phyloP scores from a whole-genome alignment of 2,113 vertebrate genomes.

The Crotophaga sulcirostris region DNA sequence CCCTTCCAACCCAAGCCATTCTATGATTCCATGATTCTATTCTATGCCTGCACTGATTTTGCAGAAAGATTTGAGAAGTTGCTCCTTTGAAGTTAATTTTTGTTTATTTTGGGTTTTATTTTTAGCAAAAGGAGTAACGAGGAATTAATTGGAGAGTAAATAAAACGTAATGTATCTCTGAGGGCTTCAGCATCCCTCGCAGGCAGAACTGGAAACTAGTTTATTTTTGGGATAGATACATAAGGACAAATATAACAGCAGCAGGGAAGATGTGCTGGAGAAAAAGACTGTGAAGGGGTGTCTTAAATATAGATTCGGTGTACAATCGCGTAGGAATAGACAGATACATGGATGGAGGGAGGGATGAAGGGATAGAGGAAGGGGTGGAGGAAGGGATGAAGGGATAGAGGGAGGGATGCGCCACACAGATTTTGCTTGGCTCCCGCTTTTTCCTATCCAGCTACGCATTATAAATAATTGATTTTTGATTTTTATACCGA shows the following conservation, averaged over 20 bases:
- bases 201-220: neutral
- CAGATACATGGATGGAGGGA: too few relatives aligned
- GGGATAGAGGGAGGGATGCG: neutral
- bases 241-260: accelerated
- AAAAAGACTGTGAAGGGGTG: neutral
- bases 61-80: neutral
- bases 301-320: too few relatives aligned
- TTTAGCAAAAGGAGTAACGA: neutral
- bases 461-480: neutral
- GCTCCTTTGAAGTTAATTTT: accelerated
- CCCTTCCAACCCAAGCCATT: too few relatives aligned
- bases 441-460: neutral
- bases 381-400: neutral
- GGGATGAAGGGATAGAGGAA: neutral
- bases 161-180: neutral
- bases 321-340: neutral
- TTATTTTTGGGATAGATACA: neutral
- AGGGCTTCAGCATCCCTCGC: neutral
- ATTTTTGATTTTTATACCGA: accelerated
- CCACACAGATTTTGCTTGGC: neutral
- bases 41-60: neutral
- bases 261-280: neutral
- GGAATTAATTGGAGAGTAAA: neutral
- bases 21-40: too few relatives aligned
- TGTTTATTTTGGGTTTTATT: neutral